Base-by-base conservation (phyloP, 2,113 vertebrate genomes). In the Vulpes lagopus region DNA sequence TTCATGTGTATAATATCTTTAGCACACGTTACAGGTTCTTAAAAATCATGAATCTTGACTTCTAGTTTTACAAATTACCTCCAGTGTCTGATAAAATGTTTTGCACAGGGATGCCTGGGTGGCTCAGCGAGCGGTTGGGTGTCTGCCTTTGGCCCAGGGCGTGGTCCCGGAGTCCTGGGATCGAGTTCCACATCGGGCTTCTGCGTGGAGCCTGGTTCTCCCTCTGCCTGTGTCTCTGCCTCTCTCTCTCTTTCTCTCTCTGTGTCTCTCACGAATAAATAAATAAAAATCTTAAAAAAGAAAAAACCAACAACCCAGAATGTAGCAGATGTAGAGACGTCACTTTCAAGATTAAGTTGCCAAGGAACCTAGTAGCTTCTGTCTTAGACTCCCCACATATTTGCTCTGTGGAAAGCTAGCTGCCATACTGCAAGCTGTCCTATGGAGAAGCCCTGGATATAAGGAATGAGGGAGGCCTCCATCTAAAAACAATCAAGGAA, bases 21-120 rank as follows among this genome's bases (percentile, higher is more conserved):
- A 89, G 25, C 73, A 60, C 27, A 65, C 71, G 25, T n/a, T 89
- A 92, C 25, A 84, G 81, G 23, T 49, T 95, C 87, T 85, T 73
- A 81, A 15, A 78, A 91, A 81, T 51, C 38, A 65, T n/a, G 8
- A 38, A 96, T 22, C 43, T 10, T 79, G 22, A 79, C 35, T 86
- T 91, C 43, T 71, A 64, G 16, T 43, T 94, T 86, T 89, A 38
- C 1, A 0, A 95, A 85, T 43, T 80, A 79, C 60, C 43, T 95
- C 93, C 7, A 20, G 11, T 53, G 87, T 53, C 30, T 90, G 20
- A 17, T 71, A 94, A 93, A 80, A 95, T 67, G 55, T 71, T 83
- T 57, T 57, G 23, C 43, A 43, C 43, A 43, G 43, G 43, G 43
- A 7, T 43, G 43, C 43, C 43, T 43, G 43, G 43, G 43, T 43